Base-by-base conservation (phyloP, 2,888 invertebrate species). In the Gryllus longicercus region DNA sequence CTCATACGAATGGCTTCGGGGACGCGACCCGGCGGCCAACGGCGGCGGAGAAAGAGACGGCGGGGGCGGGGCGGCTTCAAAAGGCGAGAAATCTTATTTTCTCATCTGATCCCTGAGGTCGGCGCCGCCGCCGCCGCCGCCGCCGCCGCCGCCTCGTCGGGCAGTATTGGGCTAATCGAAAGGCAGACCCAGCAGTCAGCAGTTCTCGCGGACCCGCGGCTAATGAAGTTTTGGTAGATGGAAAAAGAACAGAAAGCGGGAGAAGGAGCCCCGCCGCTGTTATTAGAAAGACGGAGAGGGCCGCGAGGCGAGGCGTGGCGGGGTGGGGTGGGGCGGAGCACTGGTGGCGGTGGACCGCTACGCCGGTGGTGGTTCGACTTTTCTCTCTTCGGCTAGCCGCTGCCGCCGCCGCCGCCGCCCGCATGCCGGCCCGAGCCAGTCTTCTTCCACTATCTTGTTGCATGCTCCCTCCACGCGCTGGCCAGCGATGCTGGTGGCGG, bases 161-260 rank as follows among this genome's bases (percentile, higher is more conserved):
- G 75, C 78, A 80, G 81, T 80, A 82, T 82, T 80, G 78, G 74
- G 80, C 82, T 82, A 82, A 82, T 82, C 82, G 82, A 81, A 81
- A 81, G 80, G 81, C 81, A 80, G 51, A 78, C 81, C 81, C 78
- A 80, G 79, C 81, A 81, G 82, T 82, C 82, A 82, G 82, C 82
- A 82, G 80, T 82, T 82, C 82, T 63, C 63, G 63, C 63, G n/a
- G n/a, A 14, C 81, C 77, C 82, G 76, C 82, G 74, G 81, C 82
- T 82, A 82, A 82, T 82, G 81, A 82, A 82, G 81, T 82, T 82
- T 82, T 50, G 80, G 79, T 63, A 63, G 63, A 63, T 63, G 63
- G 63, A 63, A 63, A 63, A 63, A 63, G 78, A 78, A 75, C 77
- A 78, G 76, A 77, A 76, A 79, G 76, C 79, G 79, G 77, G 74